phyloP scores from a whole-genome alignment of 1,140 invertebrate species.

The Orchesella cincta region DNA sequence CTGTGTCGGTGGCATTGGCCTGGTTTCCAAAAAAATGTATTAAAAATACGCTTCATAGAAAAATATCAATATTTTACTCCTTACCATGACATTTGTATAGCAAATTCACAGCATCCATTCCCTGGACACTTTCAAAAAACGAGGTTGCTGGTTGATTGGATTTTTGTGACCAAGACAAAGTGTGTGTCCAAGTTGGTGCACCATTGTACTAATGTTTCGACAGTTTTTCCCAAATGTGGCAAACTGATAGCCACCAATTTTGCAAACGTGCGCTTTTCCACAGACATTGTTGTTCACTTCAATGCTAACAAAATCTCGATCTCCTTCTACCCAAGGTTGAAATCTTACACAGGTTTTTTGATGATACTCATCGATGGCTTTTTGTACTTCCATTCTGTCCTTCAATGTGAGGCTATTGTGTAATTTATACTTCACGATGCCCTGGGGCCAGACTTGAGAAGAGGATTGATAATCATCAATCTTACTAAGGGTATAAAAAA shows the following conservation, averaged over 20 bases:
- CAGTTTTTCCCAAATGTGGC: neutral
- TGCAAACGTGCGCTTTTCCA: neutral
- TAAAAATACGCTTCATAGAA: too few relatives aligned
- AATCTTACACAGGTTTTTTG: slow-evolving; percentile 1
- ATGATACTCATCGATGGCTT: neutral
- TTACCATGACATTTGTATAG: too few relatives aligned
- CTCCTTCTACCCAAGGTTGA: neutral
- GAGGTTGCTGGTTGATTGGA: too few relatives aligned
- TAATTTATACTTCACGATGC: neutral
- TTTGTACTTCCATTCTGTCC: neutral
- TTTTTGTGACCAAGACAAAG: slow-evolving; percentile 7
- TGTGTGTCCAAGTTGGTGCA: neutral
- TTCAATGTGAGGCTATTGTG: neutral
- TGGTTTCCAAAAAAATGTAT: too few relatives aligned
- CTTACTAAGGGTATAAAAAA: neutral
- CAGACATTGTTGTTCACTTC: neutral
- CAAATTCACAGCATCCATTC: too few relatives aligned
- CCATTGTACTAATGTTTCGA: neutral
- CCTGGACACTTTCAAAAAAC: too few relatives aligned
- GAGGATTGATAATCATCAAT: neutral
- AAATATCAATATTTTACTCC: too few relatives aligned
- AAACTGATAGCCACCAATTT: slow-evolving; percentile 8
- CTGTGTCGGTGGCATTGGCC: too few relatives aligned
- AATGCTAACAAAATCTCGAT: neutral
- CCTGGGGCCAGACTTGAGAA: neutral